Evolutionary conservation across 2,888 invertebrate species (phyloP), one percentile per base, ranked within the genome.

Genomic region (Parasteatoda lunata): DNA sequence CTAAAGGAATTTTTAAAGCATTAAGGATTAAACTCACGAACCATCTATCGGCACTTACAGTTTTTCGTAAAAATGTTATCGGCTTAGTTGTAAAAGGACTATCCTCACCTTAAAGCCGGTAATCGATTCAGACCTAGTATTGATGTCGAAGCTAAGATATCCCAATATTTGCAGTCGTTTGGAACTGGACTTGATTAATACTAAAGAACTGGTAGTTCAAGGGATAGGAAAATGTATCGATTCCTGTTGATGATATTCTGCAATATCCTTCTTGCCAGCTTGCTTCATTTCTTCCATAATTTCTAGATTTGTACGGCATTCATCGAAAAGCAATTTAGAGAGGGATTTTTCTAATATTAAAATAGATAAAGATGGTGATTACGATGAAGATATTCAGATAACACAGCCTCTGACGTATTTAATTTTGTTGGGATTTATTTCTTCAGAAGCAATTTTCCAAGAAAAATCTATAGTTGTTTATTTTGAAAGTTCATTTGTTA

Each of bases 131-230:
- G 65, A 72, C 80, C 51, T 52, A 69, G 82, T 68, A 72, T 83
- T 68, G 73, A 75, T 64, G 47, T 64, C 54, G 68, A 78, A 84
- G 72, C 72, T 68, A 73, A 78, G 75, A 78, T 71, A 73, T 78
- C 68, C 75, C 84, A 75, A 84, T 84, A 84, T 84, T 84, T 84
- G 52, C 73, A 78, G 77, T 65, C 68, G 30, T 84, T 84, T 59
- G 68, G 64, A 78, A 59, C 59, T 9, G 59, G 68, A 73, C 73
- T 68, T 73, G 73, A 84, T 84, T 84, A 78, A 75, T 84, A 78
- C 69, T 73, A 68, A 78, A 69, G 73, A 72, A 73, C 69, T 13
- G 73, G 73, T 68, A 78, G 48, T 75, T 78, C 73, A 69, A 66
- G 75, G 47, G 54, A 68, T 78, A 49, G 49, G 15, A 48, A 73